Evolutionary conservation across 2,888 invertebrate species (phyloP), one percentile per base, ranked within the genome.

Genomic region (Agrochola lychnidis): DNA sequence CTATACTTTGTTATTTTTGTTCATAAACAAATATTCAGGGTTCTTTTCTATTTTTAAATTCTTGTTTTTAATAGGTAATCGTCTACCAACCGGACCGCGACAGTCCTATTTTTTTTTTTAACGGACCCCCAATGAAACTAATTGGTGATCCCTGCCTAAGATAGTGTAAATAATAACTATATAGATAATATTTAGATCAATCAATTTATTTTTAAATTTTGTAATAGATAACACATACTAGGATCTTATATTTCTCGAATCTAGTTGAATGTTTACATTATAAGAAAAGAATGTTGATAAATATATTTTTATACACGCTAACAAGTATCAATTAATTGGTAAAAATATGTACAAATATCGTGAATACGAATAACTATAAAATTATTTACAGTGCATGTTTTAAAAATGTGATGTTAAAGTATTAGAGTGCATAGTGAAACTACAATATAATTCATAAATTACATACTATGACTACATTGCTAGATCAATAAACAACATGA

Each of bases 261-360:
- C 19, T 59, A 77, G 62, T 59, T 70, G 42, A 59, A 76, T 80
- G 22, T 70, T 45, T 69, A 69, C 30, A 3, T 45, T 57, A 25
- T 45, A 66, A 69, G 61, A 73, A 56, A 69, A 62, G 0, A 53
- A 73, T 81, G 63, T 79, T 74, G 53, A 75, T 87, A 82, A 84
- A 86, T 86, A 82, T 81, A 84, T 82, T 79, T 85, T 81, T 79
- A 70, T 83, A 87, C 76, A 87, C 51, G 36, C 42, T 73, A 73
- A 67, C 7, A 70, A 81, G 59, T 77, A 70, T 73, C 73, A 57
- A 76, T 83, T 83, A 45, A 62, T 87, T 81, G 61, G 73, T 42
- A 81, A 83, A 79, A 73, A 73, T 87, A 85, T 87, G 71, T 86
- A 87, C 88, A 87, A 71, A 77, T 40, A 76, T 66, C 45, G 25